Percentiles rank a stretch among this genome's conserved stretches.
These are phyloP conservation scores for Lissonota sp. DNA, from an alignment of 2,888 invertebrate species.

Conservation along the genomic window DNA sequence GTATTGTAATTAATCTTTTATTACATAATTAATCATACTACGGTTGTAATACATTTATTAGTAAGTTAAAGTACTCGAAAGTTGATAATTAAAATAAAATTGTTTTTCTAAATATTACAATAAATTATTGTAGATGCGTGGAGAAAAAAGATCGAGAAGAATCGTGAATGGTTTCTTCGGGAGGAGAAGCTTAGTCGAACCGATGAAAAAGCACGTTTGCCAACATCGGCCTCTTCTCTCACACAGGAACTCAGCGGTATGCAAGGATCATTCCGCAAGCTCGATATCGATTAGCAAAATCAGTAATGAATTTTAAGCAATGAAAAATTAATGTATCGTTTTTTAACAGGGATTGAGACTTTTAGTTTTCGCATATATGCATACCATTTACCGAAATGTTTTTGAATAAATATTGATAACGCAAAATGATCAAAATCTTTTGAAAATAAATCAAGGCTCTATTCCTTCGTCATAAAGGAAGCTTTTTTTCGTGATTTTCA, in stretches of 20 bases:
- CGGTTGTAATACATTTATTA: too few relatives aligned
- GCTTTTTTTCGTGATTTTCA: too few relatives aligned
- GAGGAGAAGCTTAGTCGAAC: constrained; percentile 80
- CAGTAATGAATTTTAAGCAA: not conserved
- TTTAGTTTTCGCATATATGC: not conserved
- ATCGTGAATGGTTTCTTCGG: constrained; percentile 79
- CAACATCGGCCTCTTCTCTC: constrained; percentile 72
- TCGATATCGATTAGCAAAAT: constrained; percentile 78
- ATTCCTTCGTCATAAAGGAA: too few relatives aligned
- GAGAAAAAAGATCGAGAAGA: constrained; percentile 78
- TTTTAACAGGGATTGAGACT: constrained; percentile 14
- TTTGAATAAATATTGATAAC: not conserved
- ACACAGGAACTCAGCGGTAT: constrained; percentile 76
- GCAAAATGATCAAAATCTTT: not conserved
- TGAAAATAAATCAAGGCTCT: not conserved
- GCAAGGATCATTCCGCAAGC: constrained; percentile 80
- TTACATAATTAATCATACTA: too few relatives aligned
- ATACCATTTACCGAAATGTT: not conserved
- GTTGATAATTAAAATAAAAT: not conserved
- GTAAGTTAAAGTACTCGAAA: too few relatives aligned
- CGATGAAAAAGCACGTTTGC: constrained; percentile 76
- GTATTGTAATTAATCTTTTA: too few relatives aligned
- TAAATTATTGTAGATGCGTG: constrained; percentile 75
- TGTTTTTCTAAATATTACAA: not conserved
- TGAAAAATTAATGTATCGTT: not conserved